These are phyloP conservation scores for Ormyrus nitidulus DNA, from an alignment of 2,888 invertebrate genomes.

Conservation along the genomic window DNA sequence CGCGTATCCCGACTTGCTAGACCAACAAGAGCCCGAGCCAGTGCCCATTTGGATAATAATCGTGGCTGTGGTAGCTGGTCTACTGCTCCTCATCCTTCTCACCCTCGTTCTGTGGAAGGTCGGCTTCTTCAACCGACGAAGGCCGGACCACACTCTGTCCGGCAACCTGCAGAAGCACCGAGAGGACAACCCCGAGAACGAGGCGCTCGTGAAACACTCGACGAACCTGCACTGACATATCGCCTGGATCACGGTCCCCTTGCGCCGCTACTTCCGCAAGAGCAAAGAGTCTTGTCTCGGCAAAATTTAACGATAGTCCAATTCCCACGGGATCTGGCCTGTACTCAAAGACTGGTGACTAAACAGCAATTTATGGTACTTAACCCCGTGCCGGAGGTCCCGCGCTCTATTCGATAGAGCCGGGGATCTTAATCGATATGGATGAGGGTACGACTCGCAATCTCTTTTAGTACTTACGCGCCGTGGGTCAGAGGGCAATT, in stretches of 20 bases:
- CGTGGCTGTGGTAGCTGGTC: constrained; percentile 88
- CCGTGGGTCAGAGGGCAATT: constrained; percentile 48
- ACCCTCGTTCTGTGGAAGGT: constrained; percentile 90
- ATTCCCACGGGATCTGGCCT: constrained; percentile 28
- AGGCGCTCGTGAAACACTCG: constrained; percentile 70
- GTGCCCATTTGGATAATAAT: constrained; percentile 92
- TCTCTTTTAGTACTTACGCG: constrained; percentile 51
- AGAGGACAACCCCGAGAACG: constrained; percentile 81
- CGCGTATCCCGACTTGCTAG: constrained; percentile 88
- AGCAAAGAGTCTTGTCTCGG: too few species aligned
- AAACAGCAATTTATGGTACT: constrained; percentile 56
- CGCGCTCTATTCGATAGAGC: constrained; percentile 27
- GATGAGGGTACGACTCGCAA: constrained; percentile 47
- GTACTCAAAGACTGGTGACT: constrained; percentile 53
- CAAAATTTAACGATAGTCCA: too few species aligned
- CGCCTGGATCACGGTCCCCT: too few species aligned
- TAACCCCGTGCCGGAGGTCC: constrained; percentile 38
- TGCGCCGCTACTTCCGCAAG: too few species aligned
- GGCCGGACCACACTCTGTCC: constrained; percentile 89
- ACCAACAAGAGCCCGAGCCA: constrained; percentile 84
- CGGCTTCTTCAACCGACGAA: constrained; percentile 91
- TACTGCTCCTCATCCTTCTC: constrained; percentile 87
- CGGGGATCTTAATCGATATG: constrained; percentile 41
- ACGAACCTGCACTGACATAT: constrained; percentile 62
- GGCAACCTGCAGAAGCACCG: constrained; percentile 87